phyloP scores from a whole-genome alignment of 2,113 vertebrate species.

The human (Homo sapiens) region DNA sequence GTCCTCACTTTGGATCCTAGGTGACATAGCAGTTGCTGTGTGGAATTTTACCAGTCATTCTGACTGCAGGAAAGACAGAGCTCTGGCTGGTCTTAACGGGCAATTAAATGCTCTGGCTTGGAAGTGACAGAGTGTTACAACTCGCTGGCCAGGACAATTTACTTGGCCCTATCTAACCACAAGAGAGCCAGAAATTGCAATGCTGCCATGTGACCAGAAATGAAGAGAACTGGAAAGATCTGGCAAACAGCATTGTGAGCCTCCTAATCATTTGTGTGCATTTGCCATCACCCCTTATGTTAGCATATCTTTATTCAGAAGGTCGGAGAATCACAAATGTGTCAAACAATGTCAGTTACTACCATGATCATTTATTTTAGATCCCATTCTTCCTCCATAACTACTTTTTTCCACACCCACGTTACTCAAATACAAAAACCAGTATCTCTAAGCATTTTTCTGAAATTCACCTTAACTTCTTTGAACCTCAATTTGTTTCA shows the following conservation, averaged over 20 bases:
- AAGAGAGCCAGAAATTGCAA: not conserved
- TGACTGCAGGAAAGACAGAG: not conserved
- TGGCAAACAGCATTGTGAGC: not conserved
- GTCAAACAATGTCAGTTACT: not conserved
- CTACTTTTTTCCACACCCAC: not conserved
- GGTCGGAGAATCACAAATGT: not conserved
- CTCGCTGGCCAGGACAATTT: not conserved
- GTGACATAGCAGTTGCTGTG: not conserved
- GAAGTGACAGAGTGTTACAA: not conserved
- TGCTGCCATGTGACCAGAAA: not conserved
- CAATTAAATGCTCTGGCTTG: not conserved
- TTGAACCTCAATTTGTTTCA: not conserved
- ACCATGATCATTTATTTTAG: not conserved
- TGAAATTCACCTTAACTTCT: not conserved
- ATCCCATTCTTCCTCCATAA: not conserved
- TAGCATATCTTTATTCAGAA: not conserved
- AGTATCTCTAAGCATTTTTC: not conserved
- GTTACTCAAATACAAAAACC: not conserved
- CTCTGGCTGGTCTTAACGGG: not conserved
- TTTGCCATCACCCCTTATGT: not conserved
- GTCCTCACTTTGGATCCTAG: not conserved
- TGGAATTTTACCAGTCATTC: not conserved
- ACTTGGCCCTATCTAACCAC: not conserved
- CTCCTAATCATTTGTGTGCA: not conserved
- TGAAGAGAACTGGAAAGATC: not conserved